Percentiles rank a stretch among this genome's conserved stretches.
phyloP scores from a whole-genome alignment of 1,140 invertebrate genomes.

The Bombus vancouverensis region DNA sequence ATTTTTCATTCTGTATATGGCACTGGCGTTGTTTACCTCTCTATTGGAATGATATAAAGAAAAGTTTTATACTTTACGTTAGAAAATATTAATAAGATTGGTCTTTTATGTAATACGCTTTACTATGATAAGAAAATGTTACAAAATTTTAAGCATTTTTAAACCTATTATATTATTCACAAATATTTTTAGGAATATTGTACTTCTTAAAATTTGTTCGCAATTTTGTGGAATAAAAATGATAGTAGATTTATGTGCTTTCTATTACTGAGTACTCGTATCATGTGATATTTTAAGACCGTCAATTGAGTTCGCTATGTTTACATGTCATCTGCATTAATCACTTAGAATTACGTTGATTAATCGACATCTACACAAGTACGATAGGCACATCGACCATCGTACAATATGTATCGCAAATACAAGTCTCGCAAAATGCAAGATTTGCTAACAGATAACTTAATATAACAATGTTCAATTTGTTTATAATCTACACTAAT shows the following conservation, averaged over 20 bases:
- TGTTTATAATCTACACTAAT: background rate
- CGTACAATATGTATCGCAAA: background rate
- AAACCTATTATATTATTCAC: background rate
- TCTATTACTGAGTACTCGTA: background rate
- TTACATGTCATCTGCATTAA: background rate
- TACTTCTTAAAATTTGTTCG: too few relatives aligned
- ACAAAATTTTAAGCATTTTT: background rate
- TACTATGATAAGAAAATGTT: background rate
- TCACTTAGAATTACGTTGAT: background rate
- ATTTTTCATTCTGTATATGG: background rate
- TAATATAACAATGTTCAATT: background rate
- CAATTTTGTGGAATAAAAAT: too few relatives aligned
- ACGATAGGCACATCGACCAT: too few relatives aligned
- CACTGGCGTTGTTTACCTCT: background rate
- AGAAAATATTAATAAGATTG: background rate
- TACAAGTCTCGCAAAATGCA: background rate
- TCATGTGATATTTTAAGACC: background rate
- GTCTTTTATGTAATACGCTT: background rate
- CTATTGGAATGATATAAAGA: background rate
- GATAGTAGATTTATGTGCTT: too few relatives aligned
- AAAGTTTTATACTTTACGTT: background rate
- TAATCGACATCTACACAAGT: background rate
- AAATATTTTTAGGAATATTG: too few relatives aligned
- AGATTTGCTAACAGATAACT: background rate
- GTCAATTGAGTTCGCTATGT: background rate